Evolutionary conservation across 2,888 invertebrate genomes (phyloP), one percentile per base, ranked within the genome.

Genomic region (Patella depressa): DNA sequence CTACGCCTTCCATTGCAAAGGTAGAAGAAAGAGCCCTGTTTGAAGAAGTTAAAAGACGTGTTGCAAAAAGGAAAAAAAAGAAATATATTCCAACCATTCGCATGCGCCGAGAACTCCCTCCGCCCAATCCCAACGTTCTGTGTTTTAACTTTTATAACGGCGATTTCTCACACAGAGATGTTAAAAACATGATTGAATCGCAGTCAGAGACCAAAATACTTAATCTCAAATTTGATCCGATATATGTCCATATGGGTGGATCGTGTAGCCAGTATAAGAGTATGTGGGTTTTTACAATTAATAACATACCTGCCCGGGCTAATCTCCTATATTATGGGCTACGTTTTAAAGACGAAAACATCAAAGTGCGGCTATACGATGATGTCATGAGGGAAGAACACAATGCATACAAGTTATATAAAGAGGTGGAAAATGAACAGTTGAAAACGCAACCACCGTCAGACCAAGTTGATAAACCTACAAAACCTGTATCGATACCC

Each of bases 351-450:
- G 85, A 82, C 5, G 79, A 82, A 0, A 78, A 75, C 55, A 75
- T 79, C 5, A 77, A 78, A 12, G 83, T 85, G 3, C 80, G 83
- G 9, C 73, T 76, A 59, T 82, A 81, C 72, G 85, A 85, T 78
- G 83, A 85, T 73, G 80, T 84, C 69, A 80, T 84, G 79, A 79
- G 78, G 17, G 85, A 85, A 24, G 86, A 86, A 74, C 80, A 85
- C 55, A 82, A 85, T 14, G 85, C 85, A 0, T 85, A 84, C 72
- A 83, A 80, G 57, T 80, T 84, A 29, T 81, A 78, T 71, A 72
- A 80, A 34, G 72, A 81, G 17, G 76, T 84, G 29, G 79, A 83
- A 53, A 79, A 80, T 70, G 82, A 81, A 57, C 73, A 80, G 34
- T 24, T 65, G 24, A 45, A 45, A 45, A 45, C 45, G 9, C 45